phyloP scores from a whole-genome alignment of 1,140 invertebrate genomes.

The Cataglyphis hispanica region DNA sequence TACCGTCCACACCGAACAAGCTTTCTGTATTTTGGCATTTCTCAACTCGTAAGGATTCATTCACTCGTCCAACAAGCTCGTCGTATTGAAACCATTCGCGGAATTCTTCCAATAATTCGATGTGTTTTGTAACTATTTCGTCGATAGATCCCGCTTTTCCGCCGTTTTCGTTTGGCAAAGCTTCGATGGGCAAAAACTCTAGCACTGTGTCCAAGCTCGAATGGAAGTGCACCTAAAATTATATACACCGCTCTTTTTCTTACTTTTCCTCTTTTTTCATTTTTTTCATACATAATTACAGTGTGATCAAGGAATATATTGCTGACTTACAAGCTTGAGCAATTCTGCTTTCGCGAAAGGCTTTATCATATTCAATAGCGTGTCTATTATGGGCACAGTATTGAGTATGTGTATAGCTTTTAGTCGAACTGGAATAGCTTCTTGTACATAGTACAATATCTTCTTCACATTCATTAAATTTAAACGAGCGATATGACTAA shows the following conservation, averaged over 20 bases:
- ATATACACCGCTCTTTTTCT: background rate
- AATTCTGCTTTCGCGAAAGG: conserved; percentile 91
- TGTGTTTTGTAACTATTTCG: conserved; percentile 73
- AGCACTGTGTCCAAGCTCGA: conserved; percentile 43
- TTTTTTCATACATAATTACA: background rate
- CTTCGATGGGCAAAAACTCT: conserved; percentile 82
- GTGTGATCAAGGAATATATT: background rate
- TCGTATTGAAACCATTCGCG: conserved; percentile 87
- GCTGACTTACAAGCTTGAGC: conserved; percentile 85
- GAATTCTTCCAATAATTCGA: conserved; percentile 84
- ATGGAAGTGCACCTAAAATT: conserved; percentile 37
- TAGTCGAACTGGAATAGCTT: conserved; percentile 89
- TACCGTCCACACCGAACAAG: conserved; percentile 90
- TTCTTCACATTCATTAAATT: conserved; percentile 89
- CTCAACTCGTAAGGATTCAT: conserved; percentile 88
- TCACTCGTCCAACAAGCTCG: conserved; percentile 87
- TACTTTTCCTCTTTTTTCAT: background rate
- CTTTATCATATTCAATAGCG: conserved; percentile 89
- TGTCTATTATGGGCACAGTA: conserved; percentile 89
- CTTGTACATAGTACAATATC: conserved; percentile 89
- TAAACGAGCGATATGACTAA: conserved; percentile 88
- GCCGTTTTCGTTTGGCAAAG: conserved; percentile 87
- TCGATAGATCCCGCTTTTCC: conserved; percentile 82
- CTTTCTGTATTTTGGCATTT: conserved; percentile 88
- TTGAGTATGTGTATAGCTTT: conserved; percentile 91